Evolutionary conservation across 2,113 vertebrate species (phyloP).

Genomic region (Scophthalmus maximus): DNA sequence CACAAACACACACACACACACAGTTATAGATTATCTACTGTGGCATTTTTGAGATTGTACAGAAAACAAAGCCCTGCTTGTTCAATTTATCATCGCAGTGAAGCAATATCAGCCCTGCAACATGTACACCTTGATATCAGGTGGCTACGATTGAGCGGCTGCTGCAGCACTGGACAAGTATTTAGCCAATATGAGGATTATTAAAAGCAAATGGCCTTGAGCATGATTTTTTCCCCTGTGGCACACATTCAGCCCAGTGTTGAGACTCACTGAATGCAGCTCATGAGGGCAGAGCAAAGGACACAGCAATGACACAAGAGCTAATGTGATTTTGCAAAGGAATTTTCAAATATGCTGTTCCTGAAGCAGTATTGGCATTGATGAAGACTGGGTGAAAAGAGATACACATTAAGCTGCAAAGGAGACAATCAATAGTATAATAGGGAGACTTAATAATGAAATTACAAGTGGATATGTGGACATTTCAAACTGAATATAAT

Average conservation of each 20-base stretch:
- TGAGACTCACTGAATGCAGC: background rate
- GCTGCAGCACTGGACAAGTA: slow-evolving; percentile 60
- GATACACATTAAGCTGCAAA: background rate
- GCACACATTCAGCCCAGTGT: background rate
- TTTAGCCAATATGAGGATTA: slow-evolving; percentile 34
- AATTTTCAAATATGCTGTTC: background rate
- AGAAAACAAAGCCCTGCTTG: background rate
- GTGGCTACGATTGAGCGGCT: slow-evolving; percentile 58
- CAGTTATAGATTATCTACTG: background rate
- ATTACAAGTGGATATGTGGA: no score
- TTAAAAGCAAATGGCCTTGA: slow-evolving; percentile 17
- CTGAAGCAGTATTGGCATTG: background rate
- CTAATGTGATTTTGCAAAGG: background rate
- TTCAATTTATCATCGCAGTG: slow-evolving; percentile 11
- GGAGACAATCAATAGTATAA: no score
- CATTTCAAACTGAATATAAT: no score
- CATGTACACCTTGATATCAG: slow-evolving; percentile 53
- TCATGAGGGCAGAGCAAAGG: background rate
- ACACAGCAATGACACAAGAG: background rate
- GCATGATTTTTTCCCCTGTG: background rate
- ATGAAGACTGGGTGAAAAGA: no score
- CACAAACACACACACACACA: background rate
- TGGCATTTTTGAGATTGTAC: background rate
- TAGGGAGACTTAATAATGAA: no score
- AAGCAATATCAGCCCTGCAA: slow-evolving; percentile 12